Evolutionary conservation across 2,888 invertebrate species (phyloP).

Genomic region (Biston stratarius): DNA sequence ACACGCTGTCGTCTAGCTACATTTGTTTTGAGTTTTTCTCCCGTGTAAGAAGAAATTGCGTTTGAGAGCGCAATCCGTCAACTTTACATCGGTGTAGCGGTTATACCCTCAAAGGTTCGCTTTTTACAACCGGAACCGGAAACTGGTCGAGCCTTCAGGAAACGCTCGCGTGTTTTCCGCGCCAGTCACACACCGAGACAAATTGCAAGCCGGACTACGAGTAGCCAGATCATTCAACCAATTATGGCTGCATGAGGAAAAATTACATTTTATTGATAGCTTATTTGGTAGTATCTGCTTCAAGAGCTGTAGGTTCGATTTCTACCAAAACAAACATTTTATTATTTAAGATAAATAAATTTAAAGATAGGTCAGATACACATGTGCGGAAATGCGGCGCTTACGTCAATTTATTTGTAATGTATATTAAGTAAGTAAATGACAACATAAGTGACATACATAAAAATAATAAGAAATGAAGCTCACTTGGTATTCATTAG

Average conservation of each 20-base stretch:
- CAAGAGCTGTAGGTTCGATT: no score
- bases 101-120: slow-evolving; percentile 62
- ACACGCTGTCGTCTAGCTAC: no score
- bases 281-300: background rate
- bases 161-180: slow-evolving; percentile 81
- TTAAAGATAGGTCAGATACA: no score
- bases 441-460: no score
- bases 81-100: slow-evolving; percentile 53
- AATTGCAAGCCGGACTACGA: slow-evolving; percentile 33
- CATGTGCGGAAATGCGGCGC: no score
- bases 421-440: no score
- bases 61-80: slow-evolving; percentile 39
- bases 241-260: background rate
- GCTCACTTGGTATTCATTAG: no score
- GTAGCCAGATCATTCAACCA: slow-evolving; percentile 4
- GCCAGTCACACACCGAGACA: slow-evolving; percentile 56
- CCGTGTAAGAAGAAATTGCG: background rate
- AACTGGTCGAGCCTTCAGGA: slow-evolving; percentile 82
- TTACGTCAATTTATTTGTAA: no score
- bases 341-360: no score
- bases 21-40: no score
- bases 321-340: no score
- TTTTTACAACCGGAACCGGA: slow-evolving; percentile 83
- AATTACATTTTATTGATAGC: background rate
- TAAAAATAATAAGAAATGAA: no score